These are phyloP conservation scores for Anolis carolinensis DNA, from an alignment of 2,113 vertebrate genomes.

Conservation along the genomic window DNA sequence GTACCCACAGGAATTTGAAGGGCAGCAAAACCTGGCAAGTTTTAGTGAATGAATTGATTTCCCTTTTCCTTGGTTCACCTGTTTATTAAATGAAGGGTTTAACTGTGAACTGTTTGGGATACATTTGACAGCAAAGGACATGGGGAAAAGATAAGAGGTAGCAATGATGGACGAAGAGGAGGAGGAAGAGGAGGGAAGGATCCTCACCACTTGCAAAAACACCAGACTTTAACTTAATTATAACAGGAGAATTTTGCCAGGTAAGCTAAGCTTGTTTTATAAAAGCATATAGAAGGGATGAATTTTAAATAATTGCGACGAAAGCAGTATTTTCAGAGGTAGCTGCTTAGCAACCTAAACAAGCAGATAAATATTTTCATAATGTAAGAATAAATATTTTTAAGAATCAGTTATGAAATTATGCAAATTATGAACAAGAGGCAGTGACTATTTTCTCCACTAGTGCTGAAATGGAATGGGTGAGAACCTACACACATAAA, in stretches of 20 bases:
- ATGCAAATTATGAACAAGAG: neutral
- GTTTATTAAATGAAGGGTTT: conserved; percentile 29
- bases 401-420: neutral
- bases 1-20: conserved; percentile 41
- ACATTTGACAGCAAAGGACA: conserved; percentile 33
- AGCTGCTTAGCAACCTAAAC: neutral
- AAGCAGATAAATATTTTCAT: neutral
- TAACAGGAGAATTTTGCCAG: neutral
- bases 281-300: neutral
- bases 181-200: neutral
- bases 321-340: neutral
- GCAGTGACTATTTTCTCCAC: too few relatives aligned
- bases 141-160: conserved; percentile 13
- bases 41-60: conserved; percentile 55
- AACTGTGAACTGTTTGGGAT: conserved; percentile 7
- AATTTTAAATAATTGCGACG: neutral
- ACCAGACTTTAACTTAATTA: neutral
- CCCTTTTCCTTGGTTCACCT: conserved; percentile 21
- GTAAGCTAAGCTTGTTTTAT: neutral
- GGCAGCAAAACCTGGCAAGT: conserved; percentile 31
- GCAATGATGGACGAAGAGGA: neutral
- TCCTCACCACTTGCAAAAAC: neutral
- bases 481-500: too few relatives aligned
- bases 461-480: too few relatives aligned
- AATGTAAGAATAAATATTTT: neutral